Conservation (phyloP, 1,140 invertebrate genomes). For the Caenorhabditis remanei region DNA sequence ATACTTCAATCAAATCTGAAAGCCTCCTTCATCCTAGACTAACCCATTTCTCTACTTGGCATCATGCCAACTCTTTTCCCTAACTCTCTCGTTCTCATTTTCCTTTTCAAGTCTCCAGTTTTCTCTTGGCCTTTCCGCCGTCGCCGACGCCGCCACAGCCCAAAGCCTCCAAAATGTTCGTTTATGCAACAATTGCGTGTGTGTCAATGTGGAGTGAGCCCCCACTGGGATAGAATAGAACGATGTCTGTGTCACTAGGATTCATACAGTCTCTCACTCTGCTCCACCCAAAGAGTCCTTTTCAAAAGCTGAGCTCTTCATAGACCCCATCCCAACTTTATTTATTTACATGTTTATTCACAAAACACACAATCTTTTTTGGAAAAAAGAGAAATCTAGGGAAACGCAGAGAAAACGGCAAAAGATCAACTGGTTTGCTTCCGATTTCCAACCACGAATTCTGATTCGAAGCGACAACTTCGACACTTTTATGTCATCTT, state of each 20-base stretch:
- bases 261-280: neutral
- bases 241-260: neutral
- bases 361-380: neutral
- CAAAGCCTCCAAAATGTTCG: slow-evolving; percentile 31
- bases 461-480: slow-evolving; percentile 48
- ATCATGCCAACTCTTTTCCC: neutral
- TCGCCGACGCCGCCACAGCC: neutral
- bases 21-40: too few species aligned
- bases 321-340: neutral
- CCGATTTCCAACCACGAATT: slow-evolving; percentile 21
- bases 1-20: too few species aligned
- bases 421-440: slow-evolving; percentile 48
- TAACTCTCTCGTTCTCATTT: neutral
- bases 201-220: slow-evolving; percentile 40
- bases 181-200: slow-evolving; percentile 54
- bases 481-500: slow-evolving; percentile 17
- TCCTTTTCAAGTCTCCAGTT: neutral
- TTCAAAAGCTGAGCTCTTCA: slow-evolving; percentile 1
- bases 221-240: slow-evolving; percentile 27
- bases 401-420: slow-evolving; percentile 8
- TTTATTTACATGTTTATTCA: slow-evolving; percentile 52
- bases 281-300: neutral
- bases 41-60: neutral
- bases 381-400: neutral
- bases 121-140: neutral